A percentile compares a stretch with the other conserved stretches of the same genome.
phyloP scores from a whole-genome alignment of 1,140 invertebrate genomes.

The Lamellibrachia luymesi region DNA sequence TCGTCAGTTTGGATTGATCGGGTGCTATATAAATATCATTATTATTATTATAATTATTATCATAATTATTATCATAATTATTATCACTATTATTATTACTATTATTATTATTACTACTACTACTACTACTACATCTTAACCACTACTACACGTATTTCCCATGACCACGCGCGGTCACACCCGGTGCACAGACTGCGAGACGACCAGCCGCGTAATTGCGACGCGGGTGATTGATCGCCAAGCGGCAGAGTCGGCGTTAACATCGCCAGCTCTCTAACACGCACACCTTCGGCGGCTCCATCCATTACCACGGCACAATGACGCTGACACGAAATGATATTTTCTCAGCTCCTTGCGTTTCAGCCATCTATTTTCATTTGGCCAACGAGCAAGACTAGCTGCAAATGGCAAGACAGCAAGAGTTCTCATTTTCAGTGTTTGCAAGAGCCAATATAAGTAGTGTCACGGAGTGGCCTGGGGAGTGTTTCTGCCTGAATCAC shows the following conservation, averaged over 20 bases:
- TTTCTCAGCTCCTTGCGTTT: neutral
- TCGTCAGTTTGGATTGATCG: no score
- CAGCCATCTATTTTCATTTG: neutral
- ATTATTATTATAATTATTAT: no score
- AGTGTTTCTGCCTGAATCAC: neutral
- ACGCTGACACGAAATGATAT: constrained; percentile 4
- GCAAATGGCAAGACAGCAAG: neutral
- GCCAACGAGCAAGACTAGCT: neutral
- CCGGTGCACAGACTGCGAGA: neutral
- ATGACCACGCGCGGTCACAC: neutral
- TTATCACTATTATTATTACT: no score
- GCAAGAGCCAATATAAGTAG: no score
- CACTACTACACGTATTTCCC: neutral
- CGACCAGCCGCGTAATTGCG: neutral
- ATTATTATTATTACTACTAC: no score
- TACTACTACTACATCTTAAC: no score
- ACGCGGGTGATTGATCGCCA: neutral
- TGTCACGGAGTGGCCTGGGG: neutral
- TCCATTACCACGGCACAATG: neutral
- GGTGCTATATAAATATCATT: no score
- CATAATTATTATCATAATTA: no score
- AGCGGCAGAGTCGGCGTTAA: neutral
- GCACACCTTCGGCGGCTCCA: neutral
- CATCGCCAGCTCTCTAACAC: neutral
- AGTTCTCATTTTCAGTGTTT: neutral